phyloP scores from a whole-genome alignment of 2,113 vertebrate genomes.

The Cryptotis parvus region DNA sequence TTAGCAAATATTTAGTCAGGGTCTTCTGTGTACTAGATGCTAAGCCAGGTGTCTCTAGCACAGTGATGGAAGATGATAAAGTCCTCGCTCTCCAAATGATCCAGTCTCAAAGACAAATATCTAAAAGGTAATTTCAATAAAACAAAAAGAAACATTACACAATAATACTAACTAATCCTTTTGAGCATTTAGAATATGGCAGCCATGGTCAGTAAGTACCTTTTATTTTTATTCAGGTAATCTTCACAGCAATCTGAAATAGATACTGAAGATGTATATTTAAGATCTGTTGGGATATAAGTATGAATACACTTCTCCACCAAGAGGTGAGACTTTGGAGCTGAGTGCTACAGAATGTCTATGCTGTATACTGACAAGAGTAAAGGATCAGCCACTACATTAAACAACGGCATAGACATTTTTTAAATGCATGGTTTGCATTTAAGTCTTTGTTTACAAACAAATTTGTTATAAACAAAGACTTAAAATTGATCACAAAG shows the following conservation, averaged over 20 bases:
- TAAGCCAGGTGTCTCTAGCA: not conserved
- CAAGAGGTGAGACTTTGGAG: not conserved
- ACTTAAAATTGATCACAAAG: not conserved
- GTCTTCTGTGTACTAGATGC: not conserved
- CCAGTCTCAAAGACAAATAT: not conserved
- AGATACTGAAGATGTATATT: not conserved
- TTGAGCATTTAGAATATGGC: not conserved
- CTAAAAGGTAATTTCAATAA: not conserved
- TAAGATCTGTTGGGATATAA: not conserved
- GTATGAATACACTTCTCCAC: conserved; percentile 8
- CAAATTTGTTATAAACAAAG: not conserved
- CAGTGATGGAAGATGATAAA: not conserved
- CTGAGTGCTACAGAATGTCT: not conserved
- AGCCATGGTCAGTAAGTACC: not conserved
- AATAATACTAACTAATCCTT: conserved; percentile 21
- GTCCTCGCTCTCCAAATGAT: not conserved
- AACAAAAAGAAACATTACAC: conserved; percentile 9
- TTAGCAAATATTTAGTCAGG: conserved; percentile 5
- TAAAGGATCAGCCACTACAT: not conserved
- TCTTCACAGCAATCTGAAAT: not conserved
- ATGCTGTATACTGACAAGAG: not conserved
- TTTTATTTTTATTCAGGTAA: conserved; percentile 20
- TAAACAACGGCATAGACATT: not conserved
- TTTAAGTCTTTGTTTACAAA: too few species aligned
- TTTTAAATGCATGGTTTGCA: not conserved